Base-by-base conservation (phyloP, 1,140 invertebrate species). In the Eumaeus atala region DNA sequence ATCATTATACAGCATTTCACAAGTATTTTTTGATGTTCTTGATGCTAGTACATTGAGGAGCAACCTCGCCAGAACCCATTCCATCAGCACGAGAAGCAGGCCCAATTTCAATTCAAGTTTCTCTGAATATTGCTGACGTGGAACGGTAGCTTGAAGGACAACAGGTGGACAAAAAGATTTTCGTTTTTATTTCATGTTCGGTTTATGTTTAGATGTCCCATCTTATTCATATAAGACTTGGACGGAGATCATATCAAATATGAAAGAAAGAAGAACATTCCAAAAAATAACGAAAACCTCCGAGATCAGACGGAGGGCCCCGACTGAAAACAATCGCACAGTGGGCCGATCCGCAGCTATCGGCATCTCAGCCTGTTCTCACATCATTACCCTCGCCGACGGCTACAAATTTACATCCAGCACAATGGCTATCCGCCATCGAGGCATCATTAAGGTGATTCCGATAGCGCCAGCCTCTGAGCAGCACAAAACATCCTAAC, bases 371-470 rank as follows among this genome's bases (percentile, higher is more conserved):
- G 83, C 82, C 83, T 87, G 84, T 87, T 87, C 84, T 87, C 84
- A 87, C 84, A 87, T 87, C 84, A 87, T 87, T 87, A 87, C 81
- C 84, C 84, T 79, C 84, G 84, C 84, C 84, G 84, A 84, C 84
- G 84, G 81, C 79, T 84, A 87, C 84, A 87, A 84, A 87, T 84
- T 87, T 87, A 87, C 84, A 87, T 87, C 81, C 81, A 78, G 77
- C 81, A 87, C 84, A 84, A 87, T 87, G 81, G 81, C 79, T 82
- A 84, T 87, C 84, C 81, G 77, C 74, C 84, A 84, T 87, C 84
- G 81, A 87, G 81, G 83, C 81, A 87, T 87, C 84, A 87, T 87
- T 87, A 87, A 84, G 84, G 84, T 87, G 84, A 87, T 87, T 79
- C 77, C 78, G 84, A 87, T 87, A 87, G 81, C 84, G 84, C 81